phyloP scores from a whole-genome alignment of 2,888 invertebrate species.

The Synergus itoensis region DNA sequence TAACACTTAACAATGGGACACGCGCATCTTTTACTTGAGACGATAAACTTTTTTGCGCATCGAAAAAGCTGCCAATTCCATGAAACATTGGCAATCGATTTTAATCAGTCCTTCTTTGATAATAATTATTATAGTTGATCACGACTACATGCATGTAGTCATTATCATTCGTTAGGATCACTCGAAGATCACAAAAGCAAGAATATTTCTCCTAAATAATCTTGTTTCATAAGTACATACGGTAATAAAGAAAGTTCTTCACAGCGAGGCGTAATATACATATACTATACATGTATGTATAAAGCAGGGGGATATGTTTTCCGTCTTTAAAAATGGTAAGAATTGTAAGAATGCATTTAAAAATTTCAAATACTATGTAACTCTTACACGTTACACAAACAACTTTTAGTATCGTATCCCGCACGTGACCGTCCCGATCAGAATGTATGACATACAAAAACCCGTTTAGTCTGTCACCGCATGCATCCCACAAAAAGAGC shows the following conservation, averaged over 20 bases:
- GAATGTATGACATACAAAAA: slow-evolving; percentile 18
- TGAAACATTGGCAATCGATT: not conserved
- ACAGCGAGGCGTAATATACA: slow-evolving; percentile 18
- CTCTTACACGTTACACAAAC: slow-evolving; percentile 3
- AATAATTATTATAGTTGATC: not conserved
- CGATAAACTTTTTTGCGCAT: not conserved
- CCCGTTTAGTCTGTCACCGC: slow-evolving; percentile 25
- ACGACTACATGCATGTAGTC: not conserved
- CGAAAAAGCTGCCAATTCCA: not conserved
- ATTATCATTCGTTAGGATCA: not conserved
- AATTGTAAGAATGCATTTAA: not conserved
- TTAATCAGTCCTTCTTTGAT: not conserved
- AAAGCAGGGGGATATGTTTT: not conserved
- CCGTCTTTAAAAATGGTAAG: no score
- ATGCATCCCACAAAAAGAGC: slow-evolving; percentile 1
- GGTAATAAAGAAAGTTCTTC: slow-evolving; percentile 10
- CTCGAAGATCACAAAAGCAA: not conserved
- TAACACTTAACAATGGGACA: not conserved
- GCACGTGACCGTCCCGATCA: slow-evolving; percentile 17
- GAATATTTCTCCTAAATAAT: not conserved
- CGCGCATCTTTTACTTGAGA: no score
- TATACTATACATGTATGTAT: no score
- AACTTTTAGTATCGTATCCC: slow-evolving; percentile 1
- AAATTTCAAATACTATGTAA: not conserved
- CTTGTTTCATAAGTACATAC: not conserved